Evolutionary conservation across 2,888 invertebrate species (phyloP).

Genomic region (Pammene aurita): DNA sequence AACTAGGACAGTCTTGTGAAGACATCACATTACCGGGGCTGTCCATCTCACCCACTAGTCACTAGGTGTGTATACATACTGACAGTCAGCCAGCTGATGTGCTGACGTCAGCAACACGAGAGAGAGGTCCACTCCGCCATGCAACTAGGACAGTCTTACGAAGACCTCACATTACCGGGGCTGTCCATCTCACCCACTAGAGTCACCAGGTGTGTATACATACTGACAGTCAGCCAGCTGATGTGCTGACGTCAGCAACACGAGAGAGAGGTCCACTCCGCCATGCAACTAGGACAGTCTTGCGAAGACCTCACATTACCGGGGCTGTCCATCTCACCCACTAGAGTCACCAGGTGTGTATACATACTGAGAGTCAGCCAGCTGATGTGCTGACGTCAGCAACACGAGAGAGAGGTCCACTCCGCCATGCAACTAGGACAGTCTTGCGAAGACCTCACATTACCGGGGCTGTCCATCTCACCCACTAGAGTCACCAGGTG

Average conservation of each 20-base stretch:
- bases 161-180: constrained; percentile 89
- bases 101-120: too few species aligned
- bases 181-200: constrained; percentile 82
- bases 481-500: too few species aligned
- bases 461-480: too few species aligned
- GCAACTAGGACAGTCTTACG: constrained; percentile 97
- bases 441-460: too few species aligned
- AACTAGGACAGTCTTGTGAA: too few species aligned
- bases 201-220: constrained; percentile 66
- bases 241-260: background rate
- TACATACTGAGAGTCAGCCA: background rate
- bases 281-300: too few species aligned
- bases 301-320: too few species aligned
- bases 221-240: background rate
- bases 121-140: constrained; percentile 94
- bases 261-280: background rate
- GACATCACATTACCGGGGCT: too few species aligned
- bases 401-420: background rate
- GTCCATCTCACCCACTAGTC: too few species aligned
- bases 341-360: constrained; percentile 73
- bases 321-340: constrained; percentile 58
- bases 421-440: too few species aligned
- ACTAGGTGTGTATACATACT: too few species aligned
- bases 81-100: too few species aligned
- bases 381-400: background rate